Evolutionary conservation across 2,888 invertebrate species (phyloP).

Genomic region (Tipula helvola): DNA sequence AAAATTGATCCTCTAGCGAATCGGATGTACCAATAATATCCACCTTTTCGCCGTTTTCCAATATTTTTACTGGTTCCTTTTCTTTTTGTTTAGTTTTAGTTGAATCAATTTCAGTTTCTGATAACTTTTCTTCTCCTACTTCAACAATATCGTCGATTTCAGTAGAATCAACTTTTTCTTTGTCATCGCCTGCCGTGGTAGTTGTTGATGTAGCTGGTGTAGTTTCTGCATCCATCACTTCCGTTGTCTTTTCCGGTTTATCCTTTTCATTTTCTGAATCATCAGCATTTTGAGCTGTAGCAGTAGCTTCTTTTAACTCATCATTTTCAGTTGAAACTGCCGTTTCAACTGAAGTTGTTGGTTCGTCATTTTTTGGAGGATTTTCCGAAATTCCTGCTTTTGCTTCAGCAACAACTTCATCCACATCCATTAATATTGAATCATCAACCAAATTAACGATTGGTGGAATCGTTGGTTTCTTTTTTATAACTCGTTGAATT

Average conservation of each 20-base stretch:
- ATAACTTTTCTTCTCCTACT: slow-evolving; percentile 19
- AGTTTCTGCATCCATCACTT: slow-evolving; percentile 18
- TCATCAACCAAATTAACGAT: slow-evolving; percentile 11
- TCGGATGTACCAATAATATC: not conserved
- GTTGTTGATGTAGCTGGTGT: slow-evolving; percentile 8
- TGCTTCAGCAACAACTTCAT: not conserved
- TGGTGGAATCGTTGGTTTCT: not conserved
- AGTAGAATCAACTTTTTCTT: slow-evolving; percentile 22
- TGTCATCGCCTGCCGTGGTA: slow-evolving; percentile 13
- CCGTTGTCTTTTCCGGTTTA: slow-evolving; percentile 18
- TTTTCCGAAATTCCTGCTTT: not conserved
- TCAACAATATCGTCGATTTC: slow-evolving; percentile 36
- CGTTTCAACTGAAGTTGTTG: not conserved
- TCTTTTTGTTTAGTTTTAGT: slow-evolving; percentile 19
- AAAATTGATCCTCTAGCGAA: not conserved
- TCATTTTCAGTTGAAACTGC: not conserved
- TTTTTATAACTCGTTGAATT: not conserved
- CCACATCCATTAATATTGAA: slow-evolving; percentile 13
- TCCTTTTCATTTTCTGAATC: slow-evolving; percentile 22
- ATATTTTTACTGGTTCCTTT: slow-evolving; percentile 18
- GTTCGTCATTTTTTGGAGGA: not conserved
- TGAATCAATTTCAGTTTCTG: not conserved
- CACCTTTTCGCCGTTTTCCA: slow-evolving; percentile 8
- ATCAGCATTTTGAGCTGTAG: not conserved
- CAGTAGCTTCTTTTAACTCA: slow-evolving; percentile 8